Evolutionary conservation across 1,140 invertebrate species (phyloP), one percentile per base, ranked within the genome.

Genomic region (Drosophila yakuba): DNA sequence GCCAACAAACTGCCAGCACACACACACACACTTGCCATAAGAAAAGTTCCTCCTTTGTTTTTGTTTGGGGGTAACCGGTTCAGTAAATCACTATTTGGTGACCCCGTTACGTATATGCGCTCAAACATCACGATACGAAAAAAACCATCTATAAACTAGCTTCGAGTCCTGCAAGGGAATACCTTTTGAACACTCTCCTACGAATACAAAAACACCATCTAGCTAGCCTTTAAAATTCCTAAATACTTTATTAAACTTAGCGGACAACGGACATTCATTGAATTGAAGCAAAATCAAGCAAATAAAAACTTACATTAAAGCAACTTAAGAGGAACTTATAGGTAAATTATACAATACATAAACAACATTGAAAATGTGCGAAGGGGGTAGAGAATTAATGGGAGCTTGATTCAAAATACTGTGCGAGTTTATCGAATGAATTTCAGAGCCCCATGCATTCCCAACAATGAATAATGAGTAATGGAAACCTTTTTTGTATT

Each of bases 221-320:
- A 88, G 83, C 83, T 88, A 88, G 83, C 69, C 66, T 80, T 79
- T 83, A 48, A 79, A 80, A 76, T 88, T 83, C 63, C 50, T 43
- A 48, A 35, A 59, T 73, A 77, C 75, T 83, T 61, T 51, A 85
- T 71, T 78, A 68, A 88, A 69, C 75, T 88, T 89, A 89, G 68
- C 80, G 83, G 52, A 58, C 84, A 88, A 86, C 79, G 83, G 83
- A 86, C 83, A 82, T 86, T 86, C 83, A 86, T 88, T 72, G 32
- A 88, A 77, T 79, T 79, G 83, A 86, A 74, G 56, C 36, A 76
- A 82, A 82, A 78, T 12, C 3, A 50, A 55, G 41, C 25, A 38
- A 66, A 80, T 52, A 63, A 51, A 51, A 45, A 55, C 28, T 63
- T 43, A 64, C 32, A 63, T 64, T 52, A 58, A 67, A 48, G 25